A percentile compares a stretch with the other conserved stretches of the same genome.
Conservation (phyloP, 64 coral and sea anemone genomes). For the Cladopsammia gracilis region DNA sequence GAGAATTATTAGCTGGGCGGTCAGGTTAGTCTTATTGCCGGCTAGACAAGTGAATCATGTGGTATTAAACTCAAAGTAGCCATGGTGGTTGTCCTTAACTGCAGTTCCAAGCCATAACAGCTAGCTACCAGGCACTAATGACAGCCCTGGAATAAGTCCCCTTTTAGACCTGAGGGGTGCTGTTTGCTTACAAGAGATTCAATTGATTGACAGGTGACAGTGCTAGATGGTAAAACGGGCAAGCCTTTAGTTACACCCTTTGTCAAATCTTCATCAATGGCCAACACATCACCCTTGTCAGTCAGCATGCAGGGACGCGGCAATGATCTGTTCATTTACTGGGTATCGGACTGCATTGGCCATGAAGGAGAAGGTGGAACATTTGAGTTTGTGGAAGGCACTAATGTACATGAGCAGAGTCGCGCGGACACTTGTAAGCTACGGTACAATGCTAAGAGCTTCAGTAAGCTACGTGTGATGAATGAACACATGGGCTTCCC, state of each 20-base stretch:
- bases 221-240: slow-evolving; percentile 94
- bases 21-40: too few relatives aligned
- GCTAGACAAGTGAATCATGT: too few relatives aligned
- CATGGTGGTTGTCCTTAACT: too few relatives aligned
- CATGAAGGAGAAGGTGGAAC: slow-evolving; percentile 91
- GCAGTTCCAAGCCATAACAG: too few relatives aligned
- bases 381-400: slow-evolving; percentile 98
- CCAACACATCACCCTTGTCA: slow-evolving; percentile 90
- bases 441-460: slow-evolving; percentile 94
- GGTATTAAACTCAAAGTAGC: too few relatives aligned
- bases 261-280: slow-evolving; percentile 81
- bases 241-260: slow-evolving; percentile 75
- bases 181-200: too few relatives aligned
- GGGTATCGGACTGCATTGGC: slow-evolving; percentile 93
- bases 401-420: slow-evolving; percentile 99
- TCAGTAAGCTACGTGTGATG: slow-evolving; percentile 90
- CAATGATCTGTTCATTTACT: slow-evolving; percentile 94
- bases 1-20: too few relatives aligned
- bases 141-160: too few relatives aligned
- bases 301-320: slow-evolving; percentile 93
- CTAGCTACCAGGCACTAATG: not conserved
- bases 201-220: slow-evolving; percentile 69
- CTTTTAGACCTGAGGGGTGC: too few relatives aligned
- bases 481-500: slow-evolving; percentile 90
- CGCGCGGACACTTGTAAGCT: slow-evolving; percentile 96